A percentile compares a stretch with the other conserved stretches of the same genome.
These are phyloP conservation scores for Micrasema longulum DNA, from an alignment of 1,140 invertebrate species.

Conservation along the genomic window DNA sequence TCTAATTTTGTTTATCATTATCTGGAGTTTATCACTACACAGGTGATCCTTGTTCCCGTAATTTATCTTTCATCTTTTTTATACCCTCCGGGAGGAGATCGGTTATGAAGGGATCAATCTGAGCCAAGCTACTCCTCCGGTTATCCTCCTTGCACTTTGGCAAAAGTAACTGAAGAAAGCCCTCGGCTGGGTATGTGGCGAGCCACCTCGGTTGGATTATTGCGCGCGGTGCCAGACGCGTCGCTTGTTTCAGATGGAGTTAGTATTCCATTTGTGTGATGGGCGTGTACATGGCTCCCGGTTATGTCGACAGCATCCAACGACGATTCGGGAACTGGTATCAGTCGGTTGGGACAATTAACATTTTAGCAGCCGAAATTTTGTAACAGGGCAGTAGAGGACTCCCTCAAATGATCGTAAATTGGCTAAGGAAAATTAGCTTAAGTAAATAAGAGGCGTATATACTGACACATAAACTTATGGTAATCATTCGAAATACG, in stretches of 20 bases:
- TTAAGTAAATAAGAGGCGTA: too few relatives aligned
- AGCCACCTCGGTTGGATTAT: neutral
- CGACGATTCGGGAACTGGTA: constrained; percentile 31
- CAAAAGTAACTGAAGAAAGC: neutral
- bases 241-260: neutral
- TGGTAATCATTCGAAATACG: too few relatives aligned
- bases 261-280: constrained; percentile 20
- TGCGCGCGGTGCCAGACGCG: neutral
- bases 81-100: neutral
- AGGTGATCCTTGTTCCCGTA: constrained; percentile 32
- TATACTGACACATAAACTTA: too few relatives aligned
- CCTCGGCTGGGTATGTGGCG: neutral
- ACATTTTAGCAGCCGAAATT: constrained; percentile 29
- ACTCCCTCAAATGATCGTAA: too few relatives aligned
- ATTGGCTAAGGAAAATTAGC: too few relatives aligned
- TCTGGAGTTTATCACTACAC: constrained; percentile 35
- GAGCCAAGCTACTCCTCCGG: neutral
- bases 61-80: constrained; percentile 23
- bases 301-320: constrained; percentile 36
- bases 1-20: constrained; percentile 18
- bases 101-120: constrained; percentile 26
- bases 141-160: neutral
- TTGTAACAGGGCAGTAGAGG: too few relatives aligned
- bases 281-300: constrained; percentile 40
- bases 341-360: constrained; percentile 20